These are phyloP conservation scores for Rugalucina vietnamica DNA, from an alignment of 2,888 invertebrate genomes.

Conservation along the genomic window DNA sequence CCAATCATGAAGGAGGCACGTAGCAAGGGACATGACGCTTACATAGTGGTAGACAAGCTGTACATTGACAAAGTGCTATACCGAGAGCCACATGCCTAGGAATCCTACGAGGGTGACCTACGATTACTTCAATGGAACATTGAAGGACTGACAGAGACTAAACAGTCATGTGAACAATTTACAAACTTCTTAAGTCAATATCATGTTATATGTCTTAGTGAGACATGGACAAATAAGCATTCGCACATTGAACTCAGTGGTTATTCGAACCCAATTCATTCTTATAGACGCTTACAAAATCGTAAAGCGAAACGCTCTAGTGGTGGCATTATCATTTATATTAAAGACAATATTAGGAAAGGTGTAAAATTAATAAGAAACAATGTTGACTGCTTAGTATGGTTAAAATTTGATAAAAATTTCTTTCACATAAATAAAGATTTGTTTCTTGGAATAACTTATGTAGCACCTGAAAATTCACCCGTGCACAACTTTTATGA, in stretches of 20 bases:
- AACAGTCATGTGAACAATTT: neutral
- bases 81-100: neutral
- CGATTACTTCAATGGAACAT: neutral
- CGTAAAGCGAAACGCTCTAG: neutral
- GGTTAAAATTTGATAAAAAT: neutral
- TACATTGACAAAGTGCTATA: conserved; percentile 27
- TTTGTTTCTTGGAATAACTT: neutral
- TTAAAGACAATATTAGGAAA: neutral
- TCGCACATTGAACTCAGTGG: neutral
- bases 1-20: conserved; percentile 17
- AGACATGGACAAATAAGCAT: conserved; percentile 3
- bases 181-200: neutral
- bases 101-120: neutral
- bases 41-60: conserved; percentile 8
- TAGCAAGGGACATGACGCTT: neutral
- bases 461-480: neutral
- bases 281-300: conserved; percentile 9
- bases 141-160: conserved; percentile 5
- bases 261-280: conserved; percentile 4
- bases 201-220: neutral
- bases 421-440: neutral
- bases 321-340: neutral
- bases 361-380: neutral
- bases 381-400: neutral
- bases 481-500: conserved; percentile 10